phyloP scores from a whole-genome alignment of 2,797 vertebrate species.

The Myotis vivesi region DNA sequence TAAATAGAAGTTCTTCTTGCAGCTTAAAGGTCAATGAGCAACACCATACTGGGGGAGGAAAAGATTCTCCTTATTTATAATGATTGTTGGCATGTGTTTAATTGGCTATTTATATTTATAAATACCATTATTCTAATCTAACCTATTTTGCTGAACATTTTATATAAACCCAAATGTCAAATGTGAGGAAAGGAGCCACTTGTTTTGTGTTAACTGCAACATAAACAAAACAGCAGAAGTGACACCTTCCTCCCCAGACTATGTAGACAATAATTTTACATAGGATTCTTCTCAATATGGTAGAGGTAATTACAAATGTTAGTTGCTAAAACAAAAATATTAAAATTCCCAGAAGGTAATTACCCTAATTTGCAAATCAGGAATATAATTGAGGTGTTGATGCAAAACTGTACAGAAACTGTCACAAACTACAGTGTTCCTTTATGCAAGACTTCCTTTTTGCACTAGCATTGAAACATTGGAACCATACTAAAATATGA shows the following conservation, averaged over 20 bases:
- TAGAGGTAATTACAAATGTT: background rate
- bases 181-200: background rate
- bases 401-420: background rate
- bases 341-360: background rate
- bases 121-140: background rate
- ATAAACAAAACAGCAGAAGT: background rate
- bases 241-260: background rate
- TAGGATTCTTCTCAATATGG: background rate
- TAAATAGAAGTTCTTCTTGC: constrained; percentile 12
- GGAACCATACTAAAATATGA: background rate
- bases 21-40: constrained; percentile 4
- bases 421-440: background rate
- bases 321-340: background rate
- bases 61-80: background rate
- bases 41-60: background rate
- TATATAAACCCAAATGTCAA: background rate
- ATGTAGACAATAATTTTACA: background rate
- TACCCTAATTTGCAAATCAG: constrained; percentile 16
- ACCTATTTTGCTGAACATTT: background rate
- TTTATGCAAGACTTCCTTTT: background rate
- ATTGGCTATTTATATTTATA: constrained; percentile 20
- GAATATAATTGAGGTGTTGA: background rate
- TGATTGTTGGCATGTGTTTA: background rate
- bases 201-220: constrained; percentile 10
- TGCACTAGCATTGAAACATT: background rate